phyloP scores from a whole-genome alignment of 2,113 vertebrate species.

The Rhinichthys klamathensis region DNA sequence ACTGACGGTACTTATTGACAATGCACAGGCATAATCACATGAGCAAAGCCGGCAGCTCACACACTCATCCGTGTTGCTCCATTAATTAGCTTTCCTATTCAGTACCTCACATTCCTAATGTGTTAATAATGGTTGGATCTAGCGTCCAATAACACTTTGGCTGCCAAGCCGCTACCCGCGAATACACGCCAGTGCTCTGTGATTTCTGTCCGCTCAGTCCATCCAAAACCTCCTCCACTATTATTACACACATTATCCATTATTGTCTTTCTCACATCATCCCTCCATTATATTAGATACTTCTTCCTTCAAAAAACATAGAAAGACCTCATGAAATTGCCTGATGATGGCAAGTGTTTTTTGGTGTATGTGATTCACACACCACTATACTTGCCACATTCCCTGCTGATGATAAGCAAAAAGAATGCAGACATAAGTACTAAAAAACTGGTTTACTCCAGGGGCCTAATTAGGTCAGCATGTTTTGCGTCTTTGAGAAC shows the following conservation, averaged over 20 bases:
- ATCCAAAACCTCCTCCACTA: slow-evolving; percentile 18
- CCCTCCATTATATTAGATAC: too few species aligned
- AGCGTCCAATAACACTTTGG: not conserved
- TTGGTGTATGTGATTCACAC: too few species aligned
- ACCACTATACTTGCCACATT: not conserved
- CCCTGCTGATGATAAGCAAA: slow-evolving; percentile 32
- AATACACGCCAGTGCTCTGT: slow-evolving; percentile 16
- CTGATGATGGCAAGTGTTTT: too few species aligned
- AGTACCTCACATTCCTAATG: slow-evolving; percentile 36
- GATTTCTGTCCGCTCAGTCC: not conserved
- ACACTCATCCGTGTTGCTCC: slow-evolving; percentile 22
- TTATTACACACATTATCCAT: not conserved
- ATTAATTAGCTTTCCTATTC: slow-evolving; percentile 45
- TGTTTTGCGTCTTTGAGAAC: slow-evolving; percentile 43
- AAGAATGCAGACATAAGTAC: slow-evolving; percentile 31
- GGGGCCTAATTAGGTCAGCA: slow-evolving; percentile 61
- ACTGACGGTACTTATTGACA: not conserved
- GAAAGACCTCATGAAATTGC: not conserved
- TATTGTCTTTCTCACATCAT: not conserved
- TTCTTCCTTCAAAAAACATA: not conserved
- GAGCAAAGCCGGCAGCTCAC: not conserved
- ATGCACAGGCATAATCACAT: slow-evolving; percentile 2
- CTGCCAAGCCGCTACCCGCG: slow-evolving; percentile 6
- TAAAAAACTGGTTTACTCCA: slow-evolving; percentile 48
- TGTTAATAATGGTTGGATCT: slow-evolving; percentile 46